Conservation (phyloP, 2,113 vertebrate species). For the Nematolebias whitei region DNA sequence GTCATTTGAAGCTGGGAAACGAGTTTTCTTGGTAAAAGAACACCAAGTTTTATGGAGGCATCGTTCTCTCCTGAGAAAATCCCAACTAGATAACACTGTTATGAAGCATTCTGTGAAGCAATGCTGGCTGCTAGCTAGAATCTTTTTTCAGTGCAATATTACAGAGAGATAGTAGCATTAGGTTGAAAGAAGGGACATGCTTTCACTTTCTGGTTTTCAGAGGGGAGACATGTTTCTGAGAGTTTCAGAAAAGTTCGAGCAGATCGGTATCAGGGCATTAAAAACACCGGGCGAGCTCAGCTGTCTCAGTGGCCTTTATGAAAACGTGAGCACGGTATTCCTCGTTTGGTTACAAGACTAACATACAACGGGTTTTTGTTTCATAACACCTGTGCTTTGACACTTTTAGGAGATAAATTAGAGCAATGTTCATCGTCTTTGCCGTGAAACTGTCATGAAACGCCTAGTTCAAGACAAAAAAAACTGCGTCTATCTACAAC, state of each 20-base stretch:
- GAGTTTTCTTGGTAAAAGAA: conserved; percentile 28
- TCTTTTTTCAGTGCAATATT: conserved; percentile 75
- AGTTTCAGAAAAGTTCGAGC: background rate
- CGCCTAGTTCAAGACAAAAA: conserved; percentile 82
- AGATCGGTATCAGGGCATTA: conserved; percentile 66
- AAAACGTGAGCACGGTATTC: conserved; percentile 64
- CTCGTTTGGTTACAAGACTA: conserved; percentile 46
- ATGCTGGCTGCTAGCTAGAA: conserved; percentile 68
- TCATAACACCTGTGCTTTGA: conserved; percentile 52
- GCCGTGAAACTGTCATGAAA: conserved; percentile 81
- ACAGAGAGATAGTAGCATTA: conserved; percentile 43
- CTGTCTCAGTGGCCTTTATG: conserved; percentile 78
- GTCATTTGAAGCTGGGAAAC: conserved; percentile 56
- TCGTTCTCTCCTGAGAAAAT: conserved; percentile 25
- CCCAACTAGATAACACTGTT: conserved; percentile 59
- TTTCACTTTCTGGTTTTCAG: conserved; percentile 20
- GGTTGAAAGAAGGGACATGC: background rate
- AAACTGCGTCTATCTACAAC: conserved; percentile 91
- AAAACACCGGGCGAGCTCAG: conserved; percentile 49
- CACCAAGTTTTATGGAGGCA: conserved; percentile 3
- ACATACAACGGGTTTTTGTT: conserved; percentile 40
- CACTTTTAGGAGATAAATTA: conserved; percentile 23
- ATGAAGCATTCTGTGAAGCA: conserved; percentile 58
- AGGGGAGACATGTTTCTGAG: conserved; percentile 7
- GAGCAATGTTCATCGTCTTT: conserved; percentile 31